Percentiles rank a stretch among this genome's conserved stretches.
These are phyloP conservation scores for Esperia sulphurella DNA, from an alignment of 2,888 invertebrate species.

Conservation along the genomic window DNA sequence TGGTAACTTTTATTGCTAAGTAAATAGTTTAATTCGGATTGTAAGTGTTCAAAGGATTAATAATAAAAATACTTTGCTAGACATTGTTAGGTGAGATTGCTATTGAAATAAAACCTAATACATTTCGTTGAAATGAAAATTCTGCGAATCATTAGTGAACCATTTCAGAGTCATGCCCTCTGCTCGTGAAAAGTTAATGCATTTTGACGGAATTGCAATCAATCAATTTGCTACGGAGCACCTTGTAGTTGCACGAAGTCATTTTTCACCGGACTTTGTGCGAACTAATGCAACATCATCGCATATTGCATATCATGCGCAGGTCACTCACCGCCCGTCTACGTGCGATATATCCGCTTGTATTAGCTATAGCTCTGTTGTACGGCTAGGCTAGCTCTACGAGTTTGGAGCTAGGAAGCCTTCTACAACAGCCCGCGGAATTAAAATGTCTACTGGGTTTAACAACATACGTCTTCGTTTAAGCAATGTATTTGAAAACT, in stretches of 20 bases:
- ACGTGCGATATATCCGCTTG: conserved; percentile 23
- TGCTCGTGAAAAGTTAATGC: background rate
- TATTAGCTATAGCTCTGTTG: conserved; percentile 15
- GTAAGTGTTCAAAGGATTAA: too few relatives aligned
- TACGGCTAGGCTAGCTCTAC: conserved; percentile 11
- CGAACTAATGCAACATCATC: conserved; percentile 10
- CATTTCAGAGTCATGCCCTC: too few relatives aligned
- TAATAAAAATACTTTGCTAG: too few relatives aligned
- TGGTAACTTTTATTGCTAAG: too few relatives aligned
- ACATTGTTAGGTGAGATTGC: too few relatives aligned
- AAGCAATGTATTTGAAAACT: too few relatives aligned
- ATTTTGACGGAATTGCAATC: background rate
- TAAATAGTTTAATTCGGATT: too few relatives aligned
- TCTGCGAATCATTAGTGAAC: too few relatives aligned
- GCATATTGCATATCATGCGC: conserved; percentile 25
- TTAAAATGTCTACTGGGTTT: too few relatives aligned
- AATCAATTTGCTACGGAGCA: background rate
- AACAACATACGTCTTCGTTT: too few relatives aligned
- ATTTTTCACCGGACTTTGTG: conserved; percentile 20
- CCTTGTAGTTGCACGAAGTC: conserved; percentile 5
- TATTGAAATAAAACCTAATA: too few relatives aligned
- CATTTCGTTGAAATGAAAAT: too few relatives aligned
- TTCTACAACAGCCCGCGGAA: background rate
- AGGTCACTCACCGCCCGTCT: conserved; percentile 47
- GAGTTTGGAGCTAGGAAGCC: conserved; percentile 15